phyloP scores from a whole-genome alignment of 1,140 invertebrate genomes.

The Listronotus bonariensis region DNA sequence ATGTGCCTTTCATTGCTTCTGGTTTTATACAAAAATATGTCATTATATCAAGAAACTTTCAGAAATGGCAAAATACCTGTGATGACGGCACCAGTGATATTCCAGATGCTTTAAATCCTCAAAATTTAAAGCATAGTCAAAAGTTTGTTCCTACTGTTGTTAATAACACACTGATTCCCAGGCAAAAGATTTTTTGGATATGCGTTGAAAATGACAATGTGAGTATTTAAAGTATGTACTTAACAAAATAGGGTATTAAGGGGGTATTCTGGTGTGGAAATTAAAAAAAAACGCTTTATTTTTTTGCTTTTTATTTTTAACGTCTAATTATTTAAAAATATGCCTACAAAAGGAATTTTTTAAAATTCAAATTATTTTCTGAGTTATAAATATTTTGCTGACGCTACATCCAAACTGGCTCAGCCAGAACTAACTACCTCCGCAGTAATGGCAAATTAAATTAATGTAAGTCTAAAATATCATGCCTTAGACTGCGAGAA shows the following conservation, averaged over 20 bases:
- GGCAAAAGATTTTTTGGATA: conserved; percentile 70
- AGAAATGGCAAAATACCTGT: conserved; percentile 64
- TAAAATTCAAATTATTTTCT: no score
- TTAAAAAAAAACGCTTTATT: no score
- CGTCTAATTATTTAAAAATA: conserved; percentile 1
- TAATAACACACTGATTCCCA: conserved; percentile 63
- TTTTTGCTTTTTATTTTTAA: no score
- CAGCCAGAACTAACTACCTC: no score
- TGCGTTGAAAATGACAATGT: conserved; percentile 65
- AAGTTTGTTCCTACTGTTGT: conserved; percentile 62
- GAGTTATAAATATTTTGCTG: no score
- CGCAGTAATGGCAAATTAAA: no score
- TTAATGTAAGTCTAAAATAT: no score
- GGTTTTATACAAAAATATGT: conserved; percentile 57
- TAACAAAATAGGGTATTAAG: no score
- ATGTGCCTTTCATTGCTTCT: conserved; percentile 59
- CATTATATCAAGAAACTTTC: conserved; percentile 67
- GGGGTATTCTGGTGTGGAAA: no score
- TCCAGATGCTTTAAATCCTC: conserved; percentile 55
- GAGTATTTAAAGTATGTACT: conserved; percentile 46
- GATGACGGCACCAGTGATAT: conserved; percentile 47
- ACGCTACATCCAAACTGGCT: no score
- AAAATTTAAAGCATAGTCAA: conserved; percentile 62
- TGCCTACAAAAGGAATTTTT: no score
- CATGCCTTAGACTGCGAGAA: no score